phyloP scores from a whole-genome alignment of 1,140 invertebrate genomes.

The Cyphomyrmex costatus region DNA sequence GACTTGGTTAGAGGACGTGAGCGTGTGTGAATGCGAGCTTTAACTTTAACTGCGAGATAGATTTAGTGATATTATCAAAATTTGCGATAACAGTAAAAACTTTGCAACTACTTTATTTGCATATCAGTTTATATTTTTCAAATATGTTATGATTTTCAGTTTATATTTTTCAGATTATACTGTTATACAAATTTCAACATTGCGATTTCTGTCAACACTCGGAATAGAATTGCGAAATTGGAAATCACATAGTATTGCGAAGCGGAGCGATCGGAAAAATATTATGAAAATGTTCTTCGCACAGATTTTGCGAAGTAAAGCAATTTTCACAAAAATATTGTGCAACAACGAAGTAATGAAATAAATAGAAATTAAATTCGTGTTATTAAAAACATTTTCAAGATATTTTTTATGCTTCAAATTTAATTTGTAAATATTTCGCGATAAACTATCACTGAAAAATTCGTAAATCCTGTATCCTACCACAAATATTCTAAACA shows the following conservation, averaged over 20 bases:
- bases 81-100: neutral
- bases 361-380: constrained; percentile 16
- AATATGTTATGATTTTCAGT: neutral
- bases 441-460: neutral
- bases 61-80: neutral
- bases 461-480: neutral
- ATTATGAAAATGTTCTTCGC: constrained; percentile 7
- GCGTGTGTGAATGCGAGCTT: too few species aligned
- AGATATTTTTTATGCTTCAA: neutral
- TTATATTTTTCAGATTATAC: neutral
- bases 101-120: neutral
- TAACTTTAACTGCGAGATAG: too few species aligned
- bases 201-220: neutral
- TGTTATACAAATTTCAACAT: neutral
- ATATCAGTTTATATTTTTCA: neutral
- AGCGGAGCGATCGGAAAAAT: constrained; percentile 2
- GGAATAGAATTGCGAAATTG: constrained; percentile 20
- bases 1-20: too few species aligned
- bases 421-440: neutral
- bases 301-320: neutral
- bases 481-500: neutral
- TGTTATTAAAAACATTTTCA: neutral
- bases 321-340: neutral
- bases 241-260: neutral
- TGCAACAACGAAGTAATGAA: neutral